These are phyloP conservation scores for Rhingia rostrata DNA, from an alignment of 2,888 invertebrate species.

Conservation along the genomic window DNA sequence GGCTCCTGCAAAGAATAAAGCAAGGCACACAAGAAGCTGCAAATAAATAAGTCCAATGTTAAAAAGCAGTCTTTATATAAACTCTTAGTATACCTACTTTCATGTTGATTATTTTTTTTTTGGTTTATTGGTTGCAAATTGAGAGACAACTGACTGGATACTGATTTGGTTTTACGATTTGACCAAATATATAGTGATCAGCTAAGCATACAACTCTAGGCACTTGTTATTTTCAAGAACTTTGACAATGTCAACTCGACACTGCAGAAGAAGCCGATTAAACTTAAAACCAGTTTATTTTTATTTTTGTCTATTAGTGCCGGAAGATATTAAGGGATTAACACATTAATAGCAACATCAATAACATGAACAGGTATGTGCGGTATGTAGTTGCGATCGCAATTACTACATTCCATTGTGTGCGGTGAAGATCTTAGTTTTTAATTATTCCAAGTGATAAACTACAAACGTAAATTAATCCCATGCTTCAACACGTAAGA, in stretches of 20 bases:
- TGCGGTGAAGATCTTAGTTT: too few relatives aligned
- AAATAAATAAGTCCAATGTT: slow-evolving; percentile 7
- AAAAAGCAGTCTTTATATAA: neutral
- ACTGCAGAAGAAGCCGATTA: neutral
- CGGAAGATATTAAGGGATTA: neutral
- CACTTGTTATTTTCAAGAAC: neutral
- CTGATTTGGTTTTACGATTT: slow-evolving; percentile 20
- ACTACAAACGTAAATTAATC: too few relatives aligned
- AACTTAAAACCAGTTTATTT: slow-evolving; percentile 33
- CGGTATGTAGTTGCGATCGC: too few relatives aligned
- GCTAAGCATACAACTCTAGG: neutral
- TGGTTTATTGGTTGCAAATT: slow-evolving; percentile 3
- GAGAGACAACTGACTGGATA: slow-evolving; percentile 37
- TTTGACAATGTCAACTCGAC: slow-evolving; percentile 7
- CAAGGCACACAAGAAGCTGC: slow-evolving; percentile 60
- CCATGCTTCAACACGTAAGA: too few relatives aligned
- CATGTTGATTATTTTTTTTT: slow-evolving; percentile 30
- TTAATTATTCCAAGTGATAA: too few relatives aligned
- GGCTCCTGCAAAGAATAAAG: slow-evolving; percentile 56
- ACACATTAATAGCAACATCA: slow-evolving; percentile 12
- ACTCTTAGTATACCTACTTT: slow-evolving; percentile 24
- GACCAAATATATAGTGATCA: slow-evolving; percentile 34
- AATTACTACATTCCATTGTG: too few relatives aligned
- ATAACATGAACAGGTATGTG: slow-evolving; percentile 14
- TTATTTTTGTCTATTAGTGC: neutral